Conservation (phyloP, 2,888 invertebrate genomes). For the Campaea margaritaria region DNA sequence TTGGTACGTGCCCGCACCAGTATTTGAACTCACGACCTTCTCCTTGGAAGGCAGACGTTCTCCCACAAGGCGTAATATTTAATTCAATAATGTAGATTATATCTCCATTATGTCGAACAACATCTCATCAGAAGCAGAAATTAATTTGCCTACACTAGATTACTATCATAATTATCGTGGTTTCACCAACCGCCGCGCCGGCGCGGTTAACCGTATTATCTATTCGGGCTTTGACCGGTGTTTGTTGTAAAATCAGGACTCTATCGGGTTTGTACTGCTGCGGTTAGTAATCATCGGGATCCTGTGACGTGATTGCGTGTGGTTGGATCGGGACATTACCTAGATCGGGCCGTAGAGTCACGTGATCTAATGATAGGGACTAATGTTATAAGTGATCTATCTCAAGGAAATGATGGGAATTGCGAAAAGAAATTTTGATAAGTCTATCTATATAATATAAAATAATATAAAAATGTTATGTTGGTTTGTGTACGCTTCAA, state of each 20-base stretch:
- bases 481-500: no score
- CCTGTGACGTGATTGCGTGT: slow-evolving; percentile 1
- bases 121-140: slow-evolving; percentile 3
- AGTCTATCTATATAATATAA: no score
- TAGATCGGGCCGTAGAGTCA: not conserved
- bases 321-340: slow-evolving; percentile 4
- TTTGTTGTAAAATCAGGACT: slow-evolving; percentile 16
- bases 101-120: no score
- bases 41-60: no score
- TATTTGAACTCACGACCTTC: no score
- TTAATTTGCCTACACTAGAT: slow-evolving; percentile 16
- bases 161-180: slow-evolving; percentile 18
- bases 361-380: no score
- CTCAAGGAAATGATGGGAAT: no score
- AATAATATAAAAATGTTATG: no score
- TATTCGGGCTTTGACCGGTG: slow-evolving; percentile 41
- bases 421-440: no score
- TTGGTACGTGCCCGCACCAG: no score
- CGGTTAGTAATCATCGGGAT: slow-evolving; percentile 9
- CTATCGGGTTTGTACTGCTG: slow-evolving; percentile 3
- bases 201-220: slow-evolving; percentile 53
- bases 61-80: no score
- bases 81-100: no score
- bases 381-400: not conserved
- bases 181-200: slow-evolving; percentile 28